Evolutionary conservation across 2,113 vertebrate species (phyloP), one percentile per base, ranked within the genome.

Genomic region (Triplophysa tibetana): DNA sequence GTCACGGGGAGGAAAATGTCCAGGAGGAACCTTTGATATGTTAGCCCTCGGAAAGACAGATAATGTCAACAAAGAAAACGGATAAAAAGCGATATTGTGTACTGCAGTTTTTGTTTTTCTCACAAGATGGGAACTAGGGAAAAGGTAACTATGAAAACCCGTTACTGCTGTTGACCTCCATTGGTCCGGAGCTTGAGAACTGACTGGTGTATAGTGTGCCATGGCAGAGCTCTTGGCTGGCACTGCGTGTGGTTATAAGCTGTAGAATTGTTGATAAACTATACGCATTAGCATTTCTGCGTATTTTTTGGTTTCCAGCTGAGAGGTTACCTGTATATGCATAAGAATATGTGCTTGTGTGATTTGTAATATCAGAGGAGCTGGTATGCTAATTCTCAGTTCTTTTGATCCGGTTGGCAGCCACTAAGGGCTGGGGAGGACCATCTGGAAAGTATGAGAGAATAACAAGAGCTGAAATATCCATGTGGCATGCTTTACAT

Each of bases 361-460:
- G 19, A 67, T 81, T 75, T 58, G 72, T 62, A 62, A 62, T 68
- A 69, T 75, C 64, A 75, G 41, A 58, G 68, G 72, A 33, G 60
- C 61, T 58, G 23, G 61, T 64, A 73, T n/a, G 56, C 66, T 48
- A 17, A 69, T 76, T 81, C 60, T 69, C 64, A 5, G 50, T 81
- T 76, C 52, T 72, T 81, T 81, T 81, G 79, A 81, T 76, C 79
- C 33, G 45, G 33, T 38, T 24, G 41, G 54, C 23, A 33, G 63
- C 45, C 29, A 61, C 64, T 33, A 19, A 68, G 29, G 60, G 56
- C 24, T 68, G 64, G 43, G n/a, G 63, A 76, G 26, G 64, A 67
- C 72, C 72, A 81, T 81, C 79, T 81, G 79, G 79, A 66, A 77
- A 77, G 11, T 65, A 16, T 54, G 45, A 54, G 62, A 52, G 43